Base-by-base conservation (phyloP, 37 sponge, comb jelly and placozoan species). In the Chondrilla cf. caribensis region DNA sequence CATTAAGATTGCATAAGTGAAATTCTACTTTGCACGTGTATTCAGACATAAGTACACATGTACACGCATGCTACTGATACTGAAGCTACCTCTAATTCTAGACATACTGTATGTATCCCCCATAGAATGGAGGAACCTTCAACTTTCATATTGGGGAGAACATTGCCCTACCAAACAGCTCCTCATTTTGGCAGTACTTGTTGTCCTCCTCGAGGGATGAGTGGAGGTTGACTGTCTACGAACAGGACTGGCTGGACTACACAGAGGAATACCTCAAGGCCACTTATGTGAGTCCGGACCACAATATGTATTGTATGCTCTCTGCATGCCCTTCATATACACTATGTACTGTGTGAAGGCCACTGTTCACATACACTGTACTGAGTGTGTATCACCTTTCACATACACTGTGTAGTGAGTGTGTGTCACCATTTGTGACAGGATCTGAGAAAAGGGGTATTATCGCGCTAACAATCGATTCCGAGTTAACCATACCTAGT, bases 221-320 rank as follows among this genome's bases (percentile, higher is more conserved):
- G 58, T 93, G 89, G 90, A 57, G 67, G 38, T 78, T 93, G 29
- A 60, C 82, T 25, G 90, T 89, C 39, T 93, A 93, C 57, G 93
- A 93, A 54, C 93, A 93, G 57, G 93, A 93, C 89, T 93, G 93
- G 90, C 82, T 93, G 43, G 81, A 66, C 47, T 73, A 73, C 42
- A 42, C 44, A 3, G 76, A 21, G 43, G 1, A 0, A 8, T 37
- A 39, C 76, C 24, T 73, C n/a, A 3, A 32, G 18, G 76, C 76
- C 24, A 38, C 44, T 4, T 40, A 38, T 40, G 76, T 73, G 43
- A 68, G 70, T 24, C n/a, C 37, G 43, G 22, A 17, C 77, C 39
- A 14, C n/a, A 38, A 36, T 41, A 37, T 19, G 17, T 15, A 29
- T 36, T 31, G 44, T 43, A 54, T 79, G 58, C 42, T 32, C 11